Conservation (phyloP, 1,140 invertebrate species). For the Drosophila persimilis region DNA sequence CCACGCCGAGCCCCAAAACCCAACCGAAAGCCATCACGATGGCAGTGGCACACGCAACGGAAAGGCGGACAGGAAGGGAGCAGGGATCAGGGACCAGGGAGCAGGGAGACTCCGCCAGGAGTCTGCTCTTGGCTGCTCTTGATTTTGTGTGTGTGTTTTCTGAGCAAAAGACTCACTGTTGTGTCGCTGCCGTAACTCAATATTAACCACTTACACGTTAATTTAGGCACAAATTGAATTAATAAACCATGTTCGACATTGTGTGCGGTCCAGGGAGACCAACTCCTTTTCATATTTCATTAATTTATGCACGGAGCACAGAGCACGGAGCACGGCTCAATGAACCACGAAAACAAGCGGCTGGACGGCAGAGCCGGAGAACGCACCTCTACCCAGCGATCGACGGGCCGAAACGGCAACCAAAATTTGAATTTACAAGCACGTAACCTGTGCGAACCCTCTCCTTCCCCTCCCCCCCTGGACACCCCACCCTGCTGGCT, state of each 20-base stretch:
- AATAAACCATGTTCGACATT: slow-evolving; percentile 82
- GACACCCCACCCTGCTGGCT: not conserved
- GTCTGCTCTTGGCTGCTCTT: slow-evolving; percentile 29
- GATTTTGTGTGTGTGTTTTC: slow-evolving; percentile 3
- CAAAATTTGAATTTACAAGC: slow-evolving; percentile 81
- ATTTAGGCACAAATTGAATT: slow-evolving; percentile 83
- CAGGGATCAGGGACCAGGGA: too few species aligned
- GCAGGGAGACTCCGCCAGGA: slow-evolving; percentile 22
- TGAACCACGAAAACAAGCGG: slow-evolving; percentile 69
- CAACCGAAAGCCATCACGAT: slow-evolving; percentile 24
- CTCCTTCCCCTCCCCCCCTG: not conserved
- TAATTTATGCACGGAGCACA: slow-evolving; percentile 79
- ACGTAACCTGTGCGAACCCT: slow-evolving; percentile 60
- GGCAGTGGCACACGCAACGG: slow-evolving; percentile 59
- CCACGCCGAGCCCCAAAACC: not conserved
- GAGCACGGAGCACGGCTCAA: slow-evolving; percentile 69
- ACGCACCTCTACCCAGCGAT: not conserved
- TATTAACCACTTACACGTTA: slow-evolving; percentile 83
- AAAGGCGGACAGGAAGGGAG: slow-evolving; percentile 6
- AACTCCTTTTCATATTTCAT: slow-evolving; percentile 78
- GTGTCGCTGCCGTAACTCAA: slow-evolving; percentile 70
- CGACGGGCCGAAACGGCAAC: slow-evolving; percentile 22
- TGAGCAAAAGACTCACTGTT: not conserved
- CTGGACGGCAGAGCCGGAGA: not conserved
- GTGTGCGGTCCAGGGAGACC: slow-evolving; percentile 70